These are phyloP conservation scores for Lanistes nyassanus DNA, from an alignment of 1,140 invertebrate genomes.

Conservation along the genomic window DNA sequence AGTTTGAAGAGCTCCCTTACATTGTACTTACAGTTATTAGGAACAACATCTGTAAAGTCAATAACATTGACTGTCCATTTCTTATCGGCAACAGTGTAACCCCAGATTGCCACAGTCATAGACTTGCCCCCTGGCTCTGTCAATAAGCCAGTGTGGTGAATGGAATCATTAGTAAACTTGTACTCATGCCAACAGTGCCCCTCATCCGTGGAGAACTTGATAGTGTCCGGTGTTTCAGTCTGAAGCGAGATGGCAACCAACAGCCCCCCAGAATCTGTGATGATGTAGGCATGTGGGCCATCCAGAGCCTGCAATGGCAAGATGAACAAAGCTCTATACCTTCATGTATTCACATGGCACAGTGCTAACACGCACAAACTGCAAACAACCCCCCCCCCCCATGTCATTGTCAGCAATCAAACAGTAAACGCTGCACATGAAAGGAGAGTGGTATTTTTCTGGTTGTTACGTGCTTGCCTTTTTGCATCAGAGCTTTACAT, in stretches of 20 bases:
- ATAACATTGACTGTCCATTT: slow-evolving; percentile 60
- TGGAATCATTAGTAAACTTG: slow-evolving; percentile 71
- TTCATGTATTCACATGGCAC: no score
- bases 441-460: no score
- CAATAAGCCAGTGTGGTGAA: slow-evolving; percentile 87
- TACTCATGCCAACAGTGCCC: slow-evolving; percentile 65
- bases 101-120: slow-evolving; percentile 84
- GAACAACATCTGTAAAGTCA: slow-evolving; percentile 57
- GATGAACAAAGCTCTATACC: no score
- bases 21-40: slow-evolving; percentile 50
- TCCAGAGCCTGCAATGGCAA: slow-evolving; percentile 50
- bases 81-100: slow-evolving; percentile 58
- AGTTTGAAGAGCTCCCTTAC: slow-evolving; percentile 23
- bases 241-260: slow-evolving; percentile 68
- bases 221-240: slow-evolving; percentile 84
- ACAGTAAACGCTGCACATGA: no score
- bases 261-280: slow-evolving; percentile 65
- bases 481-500: no score
- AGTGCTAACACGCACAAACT: no score
- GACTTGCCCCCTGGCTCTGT: slow-evolving; percentile 63
- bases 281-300: slow-evolving; percentile 64
- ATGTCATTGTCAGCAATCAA: no score
- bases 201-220: slow-evolving; percentile 64
- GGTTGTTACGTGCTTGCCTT: no score
- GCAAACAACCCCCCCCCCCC: no score